Conservation (phyloP, 2,797 vertebrate species). For the Amphiprion clarkii region DNA sequence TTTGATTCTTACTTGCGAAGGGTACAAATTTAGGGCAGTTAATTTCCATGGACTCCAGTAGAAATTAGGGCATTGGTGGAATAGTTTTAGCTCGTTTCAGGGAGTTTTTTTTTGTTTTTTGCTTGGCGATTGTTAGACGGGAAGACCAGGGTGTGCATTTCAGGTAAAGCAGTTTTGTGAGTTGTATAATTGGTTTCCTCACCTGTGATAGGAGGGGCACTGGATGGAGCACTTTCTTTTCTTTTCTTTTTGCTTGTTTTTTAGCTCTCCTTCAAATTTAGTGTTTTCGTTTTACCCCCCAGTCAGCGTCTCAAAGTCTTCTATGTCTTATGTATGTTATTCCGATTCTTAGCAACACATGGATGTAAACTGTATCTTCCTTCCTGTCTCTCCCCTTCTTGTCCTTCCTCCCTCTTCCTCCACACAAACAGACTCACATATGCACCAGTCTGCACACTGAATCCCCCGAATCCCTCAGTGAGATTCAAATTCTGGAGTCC, state of each 20-base stretch:
- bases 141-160: constrained; percentile 44
- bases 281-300: constrained; percentile 75
- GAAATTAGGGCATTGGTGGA: constrained; percentile 53
- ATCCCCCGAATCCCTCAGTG: constrained; percentile 49
- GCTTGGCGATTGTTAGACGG: constrained; percentile 19
- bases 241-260: constrained; percentile 56
- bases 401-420: constrained; percentile 50
- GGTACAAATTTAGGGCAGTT: constrained; percentile 83
- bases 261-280: constrained; percentile 75
- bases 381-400: constrained; percentile 66
- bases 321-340: constrained; percentile 83
- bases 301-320: constrained; percentile 83
- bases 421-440: constrained; percentile 59
- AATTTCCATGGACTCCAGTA: constrained; percentile 64
- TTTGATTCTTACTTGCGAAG: constrained; percentile 36
- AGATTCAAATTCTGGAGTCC: constrained; percentile 77
- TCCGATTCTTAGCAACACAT: constrained; percentile 70
- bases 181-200: constrained; percentile 47
- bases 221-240: constrained; percentile 87
- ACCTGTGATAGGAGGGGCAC: constrained; percentile 83
- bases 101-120: not conserved
- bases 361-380: constrained; percentile 61
- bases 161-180: constrained; percentile 38
- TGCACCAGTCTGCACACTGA: constrained; percentile 55
- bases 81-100: constrained; percentile 10